phyloP scores from a whole-genome alignment of 23 tunicate genomes.

The Styela plicata region DNA sequence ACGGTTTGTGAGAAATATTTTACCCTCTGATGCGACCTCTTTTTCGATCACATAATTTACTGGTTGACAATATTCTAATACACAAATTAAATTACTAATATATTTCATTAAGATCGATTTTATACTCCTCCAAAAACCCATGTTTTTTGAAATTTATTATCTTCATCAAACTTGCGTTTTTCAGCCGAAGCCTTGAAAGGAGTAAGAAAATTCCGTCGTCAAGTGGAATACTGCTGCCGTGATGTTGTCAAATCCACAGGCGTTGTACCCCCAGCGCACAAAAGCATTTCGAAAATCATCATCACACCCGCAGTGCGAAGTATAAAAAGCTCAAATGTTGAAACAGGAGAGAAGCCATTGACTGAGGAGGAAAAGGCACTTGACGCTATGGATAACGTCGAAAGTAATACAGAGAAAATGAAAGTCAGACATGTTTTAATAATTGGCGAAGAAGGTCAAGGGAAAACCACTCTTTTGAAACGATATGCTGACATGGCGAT shows the following conservation, averaged over 20 bases:
- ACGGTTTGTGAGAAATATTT: too few relatives aligned
- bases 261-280: not conserved
- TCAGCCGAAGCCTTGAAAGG: not conserved
- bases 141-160: too few relatives aligned
- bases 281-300: not conserved
- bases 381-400: not conserved
- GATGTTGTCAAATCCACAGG: not conserved
- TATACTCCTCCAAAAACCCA: too few relatives aligned
- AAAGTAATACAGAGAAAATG: not conserved
- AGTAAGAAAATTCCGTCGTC: not conserved
- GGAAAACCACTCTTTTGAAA: constrained; percentile 14
- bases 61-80: too few relatives aligned
- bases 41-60: too few relatives aligned
- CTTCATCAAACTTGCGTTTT: too few relatives aligned
- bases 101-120: too few relatives aligned
- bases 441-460: constrained; percentile 7
- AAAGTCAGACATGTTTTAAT: constrained; percentile 7
- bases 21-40: too few relatives aligned
- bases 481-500: constrained; percentile 23
- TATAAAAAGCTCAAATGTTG: not conserved
- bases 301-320: not conserved
- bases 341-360: not conserved
- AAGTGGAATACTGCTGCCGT: not conserved
- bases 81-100: too few relatives aligned
- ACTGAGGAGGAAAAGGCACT: not conserved